Evolutionary conservation across 37 sponge, comb jelly and placozoan species (phyloP), one percentile per base, ranked within the genome.

Genomic region (Petrosia ficiformis): DNA sequence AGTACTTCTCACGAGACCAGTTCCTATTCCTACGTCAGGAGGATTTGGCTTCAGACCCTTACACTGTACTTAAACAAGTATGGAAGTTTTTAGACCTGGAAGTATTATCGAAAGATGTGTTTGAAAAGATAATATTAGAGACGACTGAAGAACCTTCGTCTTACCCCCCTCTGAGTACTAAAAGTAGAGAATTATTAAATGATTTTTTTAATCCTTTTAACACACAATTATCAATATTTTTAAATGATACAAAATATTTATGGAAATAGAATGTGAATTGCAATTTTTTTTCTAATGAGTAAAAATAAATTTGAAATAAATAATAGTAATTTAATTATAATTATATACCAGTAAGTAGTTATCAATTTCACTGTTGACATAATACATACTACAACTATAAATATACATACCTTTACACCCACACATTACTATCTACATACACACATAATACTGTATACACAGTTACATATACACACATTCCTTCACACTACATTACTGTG

Each of bases 1-100:
- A 44, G 21, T 54, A 52, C 36, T 38, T 85, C 32, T 74, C 86
- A 29, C 67, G 67, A 39, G 34, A 73, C 24, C 79, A 73, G 79
- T 73, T 85, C 26, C 73, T 85, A 36, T 79, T 85, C 37, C 74
- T 85, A 16, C 64, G 74, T 29, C 73, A 74, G 29, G 86, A 85
- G 26, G 80, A 85, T 2, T 11, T 84, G 71, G 61, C 71, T 26
- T 44, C 3, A 22, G 77, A 77, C 26, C 77, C 70, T 21, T 70
- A 65, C 63, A 14, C 22, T 22, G 31, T 70, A 16, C 36, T 84
- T 42, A 25, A 61, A 37, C 44, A 40, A 25, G 77, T 84, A 44
- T 84, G 84, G 84, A 19, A n/a, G 31, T 84, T 84, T 39, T 63
- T 84, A 25, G 65, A 22, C 0, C 70, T 84, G 38, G 26, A 54